Base-by-base conservation (phyloP, 1,140 invertebrate species). In the Pentalonia nigronervosa region DNA sequence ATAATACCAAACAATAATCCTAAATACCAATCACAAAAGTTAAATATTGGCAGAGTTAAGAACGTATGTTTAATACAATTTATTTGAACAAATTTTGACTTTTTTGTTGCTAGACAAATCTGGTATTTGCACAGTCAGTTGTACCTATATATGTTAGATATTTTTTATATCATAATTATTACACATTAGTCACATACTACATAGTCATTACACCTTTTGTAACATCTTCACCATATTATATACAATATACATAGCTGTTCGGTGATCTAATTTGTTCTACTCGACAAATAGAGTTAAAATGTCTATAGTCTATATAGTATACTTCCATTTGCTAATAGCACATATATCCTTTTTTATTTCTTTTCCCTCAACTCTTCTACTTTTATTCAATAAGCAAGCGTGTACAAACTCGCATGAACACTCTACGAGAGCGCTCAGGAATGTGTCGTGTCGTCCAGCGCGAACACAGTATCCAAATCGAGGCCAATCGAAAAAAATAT, bases 401-500 rank as follows among this genome's bases (percentile, higher is more conserved):
- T 81, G n/a, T 21, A 41, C 41, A 48, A n/a, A 91, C 67, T 50
- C 76, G 20, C 41, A 53, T 81, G 67, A 25, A 91, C 81, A 53
- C 48, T 41, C 2, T 23, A 45, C 34, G 14, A 93, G 81, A 93
- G 86, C 91, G 91, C 91, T 86, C 14, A 93, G 91, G 91, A 93
- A 93, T 93, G 91, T 86, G 81, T 91, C 90, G 67, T 83, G 67
- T 56, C 48, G 81, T 93, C 48, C 36, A 23, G 48, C 60, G 21
- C 91, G n/a, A 41, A 41, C 76, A 48, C n/a, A 34, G 81, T 84
- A 53, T 93, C 34, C 81, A 50, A 93, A 93, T 93, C 53, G 91
- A 93, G 91, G 91, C 81, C 91, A 93, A 93, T 53, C 48, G 91
- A 67, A 93, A 91, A 93, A 86, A 86, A 93, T 53, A 83, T 45